Evolutionary conservation across 2,888 invertebrate genomes (phyloP), one percentile per base, ranked within the genome.

Genomic region (Polydrusus cervinus): DNA sequence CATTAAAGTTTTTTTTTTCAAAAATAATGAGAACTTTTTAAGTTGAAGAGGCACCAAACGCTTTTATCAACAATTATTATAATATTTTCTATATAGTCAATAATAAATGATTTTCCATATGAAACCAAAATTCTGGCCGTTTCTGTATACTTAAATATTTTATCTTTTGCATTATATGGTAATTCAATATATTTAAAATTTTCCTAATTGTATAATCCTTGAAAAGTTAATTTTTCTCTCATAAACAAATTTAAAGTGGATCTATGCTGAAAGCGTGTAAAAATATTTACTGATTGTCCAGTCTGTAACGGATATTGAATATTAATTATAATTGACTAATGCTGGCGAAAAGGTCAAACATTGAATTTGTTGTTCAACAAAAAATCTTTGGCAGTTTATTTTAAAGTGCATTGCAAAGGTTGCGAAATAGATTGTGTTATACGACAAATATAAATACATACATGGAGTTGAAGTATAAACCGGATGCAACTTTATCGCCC

Each of bases 211-310:
- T n/a, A n/a, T n/a, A 38, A 57, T 2, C 34, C 34, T 38, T 57
- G 11, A 38, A 16, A 57, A 57, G 9, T 57, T 16, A 55, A 38
- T 57, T 34, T 14, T 38, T 38, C 25, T 53, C 45, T 18, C 62
- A 20, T 71, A 55, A 68, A 43, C 38, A 66, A 66, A 49, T 43
- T 55, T 40, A 25, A 60, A 18, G 38, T 60, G 38, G 38, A 11
- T 60, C 38, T 60, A 38, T 60, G 57, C 38, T 60, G 38, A 60
- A 40, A 47, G 57, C 66, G n/a, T 34, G 71, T 60, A 57, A 57
- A 71, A 72, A 72, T 72, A 65, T 72, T 72, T 72, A 66, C 43
- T 38, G 30, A 49, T 45, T 72, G 65, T 65, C 66, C 71, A 57
- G 43, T 55, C 20, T 25, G 65, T 49, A 71, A 71, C 66, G 71